Base-by-base conservation (phyloP, 2,113 vertebrate genomes). In the Pithys albifrons region DNA sequence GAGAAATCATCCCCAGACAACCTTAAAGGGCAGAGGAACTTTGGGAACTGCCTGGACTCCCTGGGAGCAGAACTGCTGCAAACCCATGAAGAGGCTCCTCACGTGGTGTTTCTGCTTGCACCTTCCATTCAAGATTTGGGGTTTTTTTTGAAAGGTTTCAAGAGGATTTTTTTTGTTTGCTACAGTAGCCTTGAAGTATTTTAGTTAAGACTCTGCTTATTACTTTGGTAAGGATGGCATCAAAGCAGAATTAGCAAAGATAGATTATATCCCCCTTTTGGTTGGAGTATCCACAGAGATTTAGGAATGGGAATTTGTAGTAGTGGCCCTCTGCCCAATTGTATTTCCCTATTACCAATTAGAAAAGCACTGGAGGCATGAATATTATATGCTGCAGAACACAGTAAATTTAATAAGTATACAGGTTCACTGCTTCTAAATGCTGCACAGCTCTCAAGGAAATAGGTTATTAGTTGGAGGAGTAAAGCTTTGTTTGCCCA, bases 291-390 rank as follows among this genome's bases (percentile, higher is more conserved):
- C 22, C 14, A 15, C 5, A 14, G 22, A 13, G 54, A 76, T 71
- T 83, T 51, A 33, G 33, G 17, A 67, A 64, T 9, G 6, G 3
- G 11, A 6, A 61, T 66, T 45, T 65, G 17, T 13, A 27, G 4
- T 3, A 37, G 7, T 17, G 6, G 6, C 67, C 12, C 24, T 73
- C 46, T 46, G 12, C 12, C 13, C 0, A 0, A 7, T 3, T 62
- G 7, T 22, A 41, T 66, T 92, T 88, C 46, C 70, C 10, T 77
- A 2, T 39, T 9, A 43, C 6, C n/a, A 35, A 2, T 7, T 14
- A 59, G 46, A n/a, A 66, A 80, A 33, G 1, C 48, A 62, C 22
- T 22, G 23, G 81, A 52, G 24, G 24, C 8, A 52, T 37, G 58
- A 41, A 20, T 18, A n/a, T 41, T 91, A 29, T 41, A 7, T 35